phyloP scores from a whole-genome alignment of 2,113 vertebrate genomes.

The Perognathus longimembris region DNA sequence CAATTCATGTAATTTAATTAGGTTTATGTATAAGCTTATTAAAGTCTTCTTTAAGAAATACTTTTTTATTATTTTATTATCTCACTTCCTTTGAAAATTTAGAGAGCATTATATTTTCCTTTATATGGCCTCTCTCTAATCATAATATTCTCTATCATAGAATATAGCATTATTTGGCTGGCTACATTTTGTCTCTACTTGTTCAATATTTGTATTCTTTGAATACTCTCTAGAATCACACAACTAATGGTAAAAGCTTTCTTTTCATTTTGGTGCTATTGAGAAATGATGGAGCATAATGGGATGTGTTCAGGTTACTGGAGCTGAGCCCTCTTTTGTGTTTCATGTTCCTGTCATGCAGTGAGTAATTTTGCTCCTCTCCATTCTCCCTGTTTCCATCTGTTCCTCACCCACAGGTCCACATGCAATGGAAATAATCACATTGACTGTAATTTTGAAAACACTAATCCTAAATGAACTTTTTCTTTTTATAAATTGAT shows the following conservation, averaged over 20 bases:
- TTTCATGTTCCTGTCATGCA: neutral
- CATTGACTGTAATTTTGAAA: neutral
- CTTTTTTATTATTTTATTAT: neutral
- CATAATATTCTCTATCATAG: neutral
- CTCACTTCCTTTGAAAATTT: neutral
- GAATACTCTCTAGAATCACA: no score
- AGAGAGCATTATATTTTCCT: neutral
- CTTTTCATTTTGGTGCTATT: neutral
- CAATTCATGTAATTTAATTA: neutral
- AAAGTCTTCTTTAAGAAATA: neutral
- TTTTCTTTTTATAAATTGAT: neutral
- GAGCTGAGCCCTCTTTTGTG: neutral
- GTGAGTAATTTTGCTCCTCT: neutral
- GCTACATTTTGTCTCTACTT: neutral
- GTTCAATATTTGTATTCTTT: neutral
- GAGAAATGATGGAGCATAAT: neutral
- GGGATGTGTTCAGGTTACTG: neutral
- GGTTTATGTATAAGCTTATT: neutral
- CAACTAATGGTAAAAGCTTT: neutral
- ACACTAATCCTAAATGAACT: neutral
- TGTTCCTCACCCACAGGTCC: neutral
- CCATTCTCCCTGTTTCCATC: no score
- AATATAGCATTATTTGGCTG: neutral
- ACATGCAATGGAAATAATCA: neutral
- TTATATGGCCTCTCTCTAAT: neutral